Evolutionary conservation across 2,888 invertebrate genomes (phyloP), one percentile per base, ranked within the genome.

Genomic region (Muschampia plurimacula): DNA sequence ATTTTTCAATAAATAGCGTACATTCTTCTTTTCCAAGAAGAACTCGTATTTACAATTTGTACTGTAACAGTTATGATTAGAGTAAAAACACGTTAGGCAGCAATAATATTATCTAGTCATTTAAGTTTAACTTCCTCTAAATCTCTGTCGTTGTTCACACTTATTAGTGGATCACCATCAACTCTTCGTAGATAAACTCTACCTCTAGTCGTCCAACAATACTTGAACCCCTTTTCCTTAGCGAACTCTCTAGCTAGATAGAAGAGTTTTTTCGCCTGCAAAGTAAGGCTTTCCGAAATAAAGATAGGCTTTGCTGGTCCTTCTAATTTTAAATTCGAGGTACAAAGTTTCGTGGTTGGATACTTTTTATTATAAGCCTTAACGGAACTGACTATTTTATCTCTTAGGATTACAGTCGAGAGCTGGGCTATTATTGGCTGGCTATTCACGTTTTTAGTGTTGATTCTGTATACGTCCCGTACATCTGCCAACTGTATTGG

Each of bases 351-450:
- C 28, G 41, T 72, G 15, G 55, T 67, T 8, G 44, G 9, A 49
- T 63, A 72, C 41, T 55, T 72, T 44, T 72, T 72, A 44, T 72
- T 72, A 55, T 67, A 64, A 22, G 28, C 55, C 10, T 72, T 72
- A 2, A 72, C 28, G 0, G 72, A 67, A 10, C 22, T 39, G 8
- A 72, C 28, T 13, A 72, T 57, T 64, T 63, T 67, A 13, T 72
- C 72, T 32, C 36, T 67, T 28, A 67, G 12, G n/a, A 67, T 57
- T 7, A 55, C 55, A 6, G 55, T 55, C 8, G 55, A 55, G 55
- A 55, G 55, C 4, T 55, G 55, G 6, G 55, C 55, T 15, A 55
- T 55, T 1, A 55, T 55, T 22, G 55, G 55, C 55, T 55, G 55
- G 7, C 5, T 55, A 3, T 55, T 55, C 15, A 15, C 55, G 15